phyloP scores from a whole-genome alignment of 2,888 invertebrate species.

The Drosophila tripunctata region DNA sequence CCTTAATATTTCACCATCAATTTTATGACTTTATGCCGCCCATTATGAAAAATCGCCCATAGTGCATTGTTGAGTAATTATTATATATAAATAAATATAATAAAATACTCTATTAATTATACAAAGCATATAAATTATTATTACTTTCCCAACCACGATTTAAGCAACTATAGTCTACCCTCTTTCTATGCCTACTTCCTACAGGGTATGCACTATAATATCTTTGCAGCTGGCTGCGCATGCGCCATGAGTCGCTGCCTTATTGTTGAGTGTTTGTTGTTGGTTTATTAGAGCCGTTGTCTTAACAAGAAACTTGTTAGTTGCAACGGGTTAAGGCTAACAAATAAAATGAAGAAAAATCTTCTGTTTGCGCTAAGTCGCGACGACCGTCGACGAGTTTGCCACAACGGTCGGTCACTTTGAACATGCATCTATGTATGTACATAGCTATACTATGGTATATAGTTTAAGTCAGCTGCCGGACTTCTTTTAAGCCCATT shows the following conservation, averaged over 20 bases:
- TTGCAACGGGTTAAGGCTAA: slow-evolving; percentile 69
- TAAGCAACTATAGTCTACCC: background rate
- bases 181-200: background rate
- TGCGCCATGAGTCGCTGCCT: slow-evolving; percentile 51
- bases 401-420: slow-evolving; percentile 27
- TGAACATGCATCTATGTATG: slow-evolving; percentile 35
- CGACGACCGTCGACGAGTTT: slow-evolving; percentile 66
- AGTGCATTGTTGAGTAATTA: too few relatives aligned
- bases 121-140: too few relatives aligned
- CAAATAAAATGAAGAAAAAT: slow-evolving; percentile 39
- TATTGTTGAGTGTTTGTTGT: slow-evolving; percentile 37
- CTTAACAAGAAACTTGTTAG: slow-evolving; percentile 80
- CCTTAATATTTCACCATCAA: too few relatives aligned
- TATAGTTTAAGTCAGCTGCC: too few relatives aligned
- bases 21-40: too few relatives aligned
- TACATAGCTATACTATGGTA: slow-evolving; percentile 2
- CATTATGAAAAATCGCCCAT: too few relatives aligned
- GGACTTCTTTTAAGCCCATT: slow-evolving; percentile 52
- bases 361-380: slow-evolving; percentile 59
- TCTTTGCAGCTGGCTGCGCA: slow-evolving; percentile 61
- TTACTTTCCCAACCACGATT: background rate
- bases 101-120: too few relatives aligned
- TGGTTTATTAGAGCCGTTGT: slow-evolving; percentile 73
- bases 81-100: too few relatives aligned
- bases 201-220: slow-evolving; percentile 35